Evolutionary conservation across 1,140 invertebrate genomes (phyloP).

Genomic region (Papilio aristodemus): DNA sequence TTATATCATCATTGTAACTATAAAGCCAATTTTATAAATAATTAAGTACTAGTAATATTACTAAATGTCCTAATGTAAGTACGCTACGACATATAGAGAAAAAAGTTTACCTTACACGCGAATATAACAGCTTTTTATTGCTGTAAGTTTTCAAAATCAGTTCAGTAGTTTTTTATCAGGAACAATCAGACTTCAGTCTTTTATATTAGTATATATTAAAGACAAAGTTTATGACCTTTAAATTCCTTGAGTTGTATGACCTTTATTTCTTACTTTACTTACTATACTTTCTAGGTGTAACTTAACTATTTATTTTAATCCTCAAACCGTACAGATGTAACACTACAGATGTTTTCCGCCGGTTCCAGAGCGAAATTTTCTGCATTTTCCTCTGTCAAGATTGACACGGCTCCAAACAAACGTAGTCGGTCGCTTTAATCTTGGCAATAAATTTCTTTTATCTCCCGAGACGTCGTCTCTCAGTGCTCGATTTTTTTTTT

Average conservation of each 20-base stretch:
- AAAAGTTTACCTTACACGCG: too few species aligned
- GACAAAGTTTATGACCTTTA: too few species aligned
- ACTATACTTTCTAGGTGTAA: not conserved
- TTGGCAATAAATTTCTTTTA: slow-evolving; percentile 70
- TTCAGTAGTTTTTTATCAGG: too few species aligned
- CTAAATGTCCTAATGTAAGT: not conserved
- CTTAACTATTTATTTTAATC: not conserved
- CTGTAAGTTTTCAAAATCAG: too few species aligned
- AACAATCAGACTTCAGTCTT: too few species aligned
- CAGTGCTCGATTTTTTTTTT: slow-evolving; percentile 31
- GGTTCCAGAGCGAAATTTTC: slow-evolving; percentile 46
- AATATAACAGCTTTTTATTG: too few species aligned
- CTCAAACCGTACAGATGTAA: not conserved
- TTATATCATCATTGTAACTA: too few species aligned
- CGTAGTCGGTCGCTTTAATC: slow-evolving; percentile 58
- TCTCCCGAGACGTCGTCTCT: slow-evolving; percentile 55
- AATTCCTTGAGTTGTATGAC: not conserved
- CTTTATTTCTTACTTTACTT: too few species aligned
- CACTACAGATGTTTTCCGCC: slow-evolving; percentile 27
- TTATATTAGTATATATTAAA: too few species aligned
- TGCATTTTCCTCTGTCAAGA: slow-evolving; percentile 50
- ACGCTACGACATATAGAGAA: too few species aligned
- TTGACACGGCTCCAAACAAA: slow-evolving; percentile 65
- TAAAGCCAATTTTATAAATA: too few species aligned
- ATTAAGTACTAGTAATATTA: too few species aligned